These are phyloP conservation scores for western clawed frog (Xenopus tropicalis) DNA, from an alignment of 2,113 vertebrate genomes.

Conservation along the genomic window DNA sequence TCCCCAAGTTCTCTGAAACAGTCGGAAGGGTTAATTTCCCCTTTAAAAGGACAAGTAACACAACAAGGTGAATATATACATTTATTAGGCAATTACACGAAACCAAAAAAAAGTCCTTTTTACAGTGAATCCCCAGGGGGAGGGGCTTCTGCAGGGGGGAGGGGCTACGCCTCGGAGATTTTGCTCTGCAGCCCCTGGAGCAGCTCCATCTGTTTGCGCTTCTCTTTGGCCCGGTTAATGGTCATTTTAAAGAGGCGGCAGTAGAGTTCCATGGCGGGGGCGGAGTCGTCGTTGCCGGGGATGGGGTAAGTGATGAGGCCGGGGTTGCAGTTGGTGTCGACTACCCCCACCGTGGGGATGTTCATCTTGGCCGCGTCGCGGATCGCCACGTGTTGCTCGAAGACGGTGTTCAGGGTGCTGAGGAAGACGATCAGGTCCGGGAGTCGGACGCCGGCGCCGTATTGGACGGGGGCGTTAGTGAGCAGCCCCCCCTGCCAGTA, in stretches of 20 bases:
- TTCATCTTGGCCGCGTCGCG: slow-evolving; percentile 90
- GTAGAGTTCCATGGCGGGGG: slow-evolving; percentile 73
- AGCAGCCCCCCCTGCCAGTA: slow-evolving; percentile 92
- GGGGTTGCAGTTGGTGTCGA: slow-evolving; percentile 96
- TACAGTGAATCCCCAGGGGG: too few species aligned
- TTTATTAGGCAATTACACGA: too few species aligned
- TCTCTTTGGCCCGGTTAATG: slow-evolving; percentile 84
- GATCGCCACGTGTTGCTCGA: slow-evolving; percentile 82
- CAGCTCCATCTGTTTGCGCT: slow-evolving; percentile 72
- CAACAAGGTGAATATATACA: too few species aligned
- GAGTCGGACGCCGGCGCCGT: slow-evolving; percentile 66
- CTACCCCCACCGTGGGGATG: slow-evolving; percentile 86
- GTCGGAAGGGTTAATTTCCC: too few species aligned
- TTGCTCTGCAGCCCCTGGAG: slow-evolving; percentile 48
- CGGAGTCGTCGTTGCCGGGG: slow-evolving; percentile 89
- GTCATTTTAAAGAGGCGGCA: slow-evolving; percentile 80
- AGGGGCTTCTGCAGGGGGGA: too few species aligned
- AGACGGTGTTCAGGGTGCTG: slow-evolving; percentile 85
- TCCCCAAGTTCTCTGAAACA: too few species aligned
- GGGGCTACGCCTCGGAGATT: not conserved
- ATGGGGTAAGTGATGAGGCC: slow-evolving; percentile 84
- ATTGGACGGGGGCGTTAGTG: slow-evolving; percentile 80
- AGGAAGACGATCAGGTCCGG: slow-evolving; percentile 88
- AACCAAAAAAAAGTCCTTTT: too few species aligned
- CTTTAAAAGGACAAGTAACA: too few species aligned